Percentiles rank a stretch among this genome's conserved stretches.
Evolutionary conservation across 2,113 vertebrate species (phyloP).

Genomic region (Corythaeola cristata): DNA sequence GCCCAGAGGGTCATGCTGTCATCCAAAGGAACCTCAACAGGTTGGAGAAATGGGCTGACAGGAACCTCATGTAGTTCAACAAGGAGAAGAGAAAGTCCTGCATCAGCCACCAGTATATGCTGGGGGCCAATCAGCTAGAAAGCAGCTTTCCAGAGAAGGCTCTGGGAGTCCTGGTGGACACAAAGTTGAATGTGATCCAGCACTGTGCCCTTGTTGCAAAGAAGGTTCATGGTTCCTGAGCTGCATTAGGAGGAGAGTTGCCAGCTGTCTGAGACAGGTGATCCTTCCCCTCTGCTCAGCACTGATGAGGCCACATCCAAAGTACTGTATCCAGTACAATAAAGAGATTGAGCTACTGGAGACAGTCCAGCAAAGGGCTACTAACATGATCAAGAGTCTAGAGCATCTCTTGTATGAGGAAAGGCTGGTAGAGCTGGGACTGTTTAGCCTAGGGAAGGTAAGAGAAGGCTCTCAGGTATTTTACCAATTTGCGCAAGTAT

Average conservation of each 20-base stretch:
- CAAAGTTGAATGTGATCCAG: background rate
- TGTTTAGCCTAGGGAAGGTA: background rate
- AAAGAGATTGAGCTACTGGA: background rate
- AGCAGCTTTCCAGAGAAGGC: background rate
- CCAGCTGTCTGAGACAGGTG: background rate
- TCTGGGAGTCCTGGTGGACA: accelerated
- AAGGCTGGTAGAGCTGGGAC: background rate
- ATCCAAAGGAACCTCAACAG: background rate
- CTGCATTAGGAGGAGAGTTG: background rate
- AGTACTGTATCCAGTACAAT: background rate
- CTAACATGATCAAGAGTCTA: too few species aligned
- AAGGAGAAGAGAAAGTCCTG: background rate
- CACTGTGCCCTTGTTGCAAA: background rate
- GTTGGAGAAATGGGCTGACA: background rate
- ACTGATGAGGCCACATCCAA: background rate
- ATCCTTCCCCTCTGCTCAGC: background rate
- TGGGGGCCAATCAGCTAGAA: background rate
- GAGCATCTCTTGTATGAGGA: background rate
- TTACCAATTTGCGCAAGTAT: background rate
- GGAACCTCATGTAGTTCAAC: background rate
- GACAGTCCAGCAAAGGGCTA: background rate
- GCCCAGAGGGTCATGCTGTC: background rate
- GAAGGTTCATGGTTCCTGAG: background rate
- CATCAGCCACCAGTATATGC: background rate
- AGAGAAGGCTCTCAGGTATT: background rate